Conservation (phyloP, 2,797 vertebrate genomes). For the Sardinella longiceps region DNA sequence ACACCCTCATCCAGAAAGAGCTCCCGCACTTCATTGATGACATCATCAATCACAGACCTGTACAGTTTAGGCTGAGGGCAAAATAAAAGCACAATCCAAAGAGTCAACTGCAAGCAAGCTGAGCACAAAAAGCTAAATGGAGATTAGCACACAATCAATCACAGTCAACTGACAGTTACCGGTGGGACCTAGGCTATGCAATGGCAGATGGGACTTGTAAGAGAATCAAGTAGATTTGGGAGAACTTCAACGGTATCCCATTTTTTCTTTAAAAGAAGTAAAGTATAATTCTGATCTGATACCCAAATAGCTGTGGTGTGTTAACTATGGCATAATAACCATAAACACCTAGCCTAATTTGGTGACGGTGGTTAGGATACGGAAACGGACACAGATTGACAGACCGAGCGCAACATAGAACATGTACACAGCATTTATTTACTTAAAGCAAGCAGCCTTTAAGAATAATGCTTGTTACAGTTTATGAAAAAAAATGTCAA, state of each 20-base stretch:
- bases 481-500: not conserved
- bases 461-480: not conserved
- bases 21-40: slow-evolving; percentile 96
- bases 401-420: not conserved
- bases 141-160: not conserved
- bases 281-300: not conserved
- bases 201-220: not conserved
- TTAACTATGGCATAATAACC: too few species aligned
- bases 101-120: not conserved
- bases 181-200: not conserved
- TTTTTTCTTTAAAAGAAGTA: not conserved
- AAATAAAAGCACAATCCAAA: not conserved
- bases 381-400: not conserved
- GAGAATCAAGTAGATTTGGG: not conserved
- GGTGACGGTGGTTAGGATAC: not conserved
- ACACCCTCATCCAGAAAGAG: slow-evolving; percentile 98
- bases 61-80: slow-evolving; percentile 90
- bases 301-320: not conserved
- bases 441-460: not conserved
- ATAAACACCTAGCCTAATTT: not conserved
- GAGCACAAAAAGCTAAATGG: not conserved
- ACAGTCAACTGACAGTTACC: not conserved
- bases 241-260: not conserved
- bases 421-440: not conserved
- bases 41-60: slow-evolving; percentile 95